Base-by-base conservation (phyloP, 2,888 invertebrate species). In the Drosophila percnosoma region DNA sequence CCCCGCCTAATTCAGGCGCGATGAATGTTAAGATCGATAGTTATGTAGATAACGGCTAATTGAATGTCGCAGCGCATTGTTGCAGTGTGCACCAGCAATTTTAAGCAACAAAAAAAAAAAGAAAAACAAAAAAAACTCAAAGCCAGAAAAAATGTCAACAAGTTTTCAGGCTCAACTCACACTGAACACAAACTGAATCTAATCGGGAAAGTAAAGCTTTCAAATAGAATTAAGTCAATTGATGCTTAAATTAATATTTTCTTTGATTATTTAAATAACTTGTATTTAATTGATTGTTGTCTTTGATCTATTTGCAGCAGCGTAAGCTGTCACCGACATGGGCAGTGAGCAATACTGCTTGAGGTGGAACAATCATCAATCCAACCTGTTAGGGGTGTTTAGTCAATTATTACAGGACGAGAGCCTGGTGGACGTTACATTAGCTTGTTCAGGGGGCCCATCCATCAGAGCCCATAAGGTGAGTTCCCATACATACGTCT, bases 341-440 rank as follows among this genome's bases (percentile, higher is more conserved):
- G 97, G 97, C 96, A 97, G 97, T 97, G 97, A 98, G 97, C 98
- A 98, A 95, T 98, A 98, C 96, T 98, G 98, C 96, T 96, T 98
- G 95, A 97, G 98, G 97, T 98, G 98, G 98, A 98, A 98, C 96
- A 98, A 98, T 97, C 98, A 98, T 97, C 97, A 97, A 96, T 97
- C 97, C 96, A 98, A 98, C 96, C 96, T 98, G 95, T 96, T 98
- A 95, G 97, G 97, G 95, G 97, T 98, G 94, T 98, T 98, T 96
- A 97, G 97, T 95, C 97, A 97, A 95, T 96, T 98, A 95, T 95
- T 98, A 94, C 97, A 97, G 95, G 97, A 97, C 96, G 97, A 98
- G 95, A 97, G 97, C 94, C 95, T 98, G 94, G 98, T 98, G 94
- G 98, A 98, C 96, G 98, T 98, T 94, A 98, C 98, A 94, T 96